Base-by-base conservation (phyloP, 1,140 invertebrate species). In the Drosophila obscura region DNA sequence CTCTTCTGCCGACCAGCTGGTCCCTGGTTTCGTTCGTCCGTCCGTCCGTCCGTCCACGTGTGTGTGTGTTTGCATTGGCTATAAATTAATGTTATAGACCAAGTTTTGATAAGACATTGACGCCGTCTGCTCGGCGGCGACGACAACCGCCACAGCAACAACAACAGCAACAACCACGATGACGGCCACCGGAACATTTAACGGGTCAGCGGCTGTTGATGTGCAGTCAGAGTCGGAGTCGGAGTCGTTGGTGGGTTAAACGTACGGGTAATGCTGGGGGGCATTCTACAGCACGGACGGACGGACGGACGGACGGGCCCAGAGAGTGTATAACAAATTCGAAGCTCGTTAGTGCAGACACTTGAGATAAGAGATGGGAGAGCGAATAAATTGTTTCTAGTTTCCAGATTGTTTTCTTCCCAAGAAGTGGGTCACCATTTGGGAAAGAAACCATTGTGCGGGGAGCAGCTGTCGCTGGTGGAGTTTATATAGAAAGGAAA, bases 61-160 rank as follows among this genome's bases (percentile, higher is more conserved):
- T 28, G 39, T 50, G 50, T 35, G n/a, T 59, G 41, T 72, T 75
- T 55, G 59, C 72, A 75, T 73, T 58, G 84, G 72, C 76, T 39
- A 87, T 87, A 87, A 87, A 89, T 89, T 87, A 83, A 89, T 87
- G 84, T 80, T 83, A 83, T 87, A 87, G 84, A 75, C 83, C 64
- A 80, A 73, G 49, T 87, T 87, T 87, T 85, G 83, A 87, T 87
- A 87, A 87, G 84, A 78, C 79, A 73, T 88, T 87, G 83, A 89
- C 79, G 83, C 79, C 82, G 66, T 71, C 77, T 73, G 55, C 24
- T 49, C 46, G 74, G 61, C 69, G 71, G 57, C 62, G 57, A 41
- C 72, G 63, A 52, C 64, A 28, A 26, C 56, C 50, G 19, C 64
- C 31, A 41, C 53, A 53, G 67, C n/a, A 28, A 8, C 41, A 19